phyloP scores from a whole-genome alignment of 2,797 vertebrate species.

The Xenopus petersii region DNA sequence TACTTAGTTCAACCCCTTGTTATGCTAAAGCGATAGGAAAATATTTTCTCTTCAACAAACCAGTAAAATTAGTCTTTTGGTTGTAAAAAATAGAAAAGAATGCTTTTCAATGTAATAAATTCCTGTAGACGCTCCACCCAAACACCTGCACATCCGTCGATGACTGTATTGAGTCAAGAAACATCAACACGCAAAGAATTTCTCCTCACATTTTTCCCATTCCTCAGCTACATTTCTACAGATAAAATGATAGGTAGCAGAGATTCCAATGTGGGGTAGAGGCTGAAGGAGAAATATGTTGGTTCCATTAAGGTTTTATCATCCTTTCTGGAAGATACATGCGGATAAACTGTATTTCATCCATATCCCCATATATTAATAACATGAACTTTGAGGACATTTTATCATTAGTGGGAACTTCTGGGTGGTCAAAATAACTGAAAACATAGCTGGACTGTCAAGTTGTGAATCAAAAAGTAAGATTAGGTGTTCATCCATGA shows the following conservation, averaged over 20 bases:
- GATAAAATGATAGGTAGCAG: conserved; percentile 31
- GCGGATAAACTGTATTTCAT: conserved; percentile 2
- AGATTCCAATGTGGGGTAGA: conserved; percentile 23
- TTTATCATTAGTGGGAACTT: too few species aligned
- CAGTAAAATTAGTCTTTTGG: conserved; percentile 16
- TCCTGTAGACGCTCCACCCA: conserved; percentile 21
- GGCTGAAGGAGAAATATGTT: conserved; percentile 5
- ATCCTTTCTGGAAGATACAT: background rate
- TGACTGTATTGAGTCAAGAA: background rate
- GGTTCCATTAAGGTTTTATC: conserved; percentile 15
- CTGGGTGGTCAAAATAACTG: too few species aligned
- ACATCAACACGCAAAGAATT: conserved; percentile 1
- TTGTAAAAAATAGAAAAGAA: conserved; percentile 5
- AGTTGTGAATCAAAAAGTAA: too few species aligned
- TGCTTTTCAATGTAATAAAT: conserved; percentile 19
- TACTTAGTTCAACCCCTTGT: too few species aligned
- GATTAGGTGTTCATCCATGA: too few species aligned
- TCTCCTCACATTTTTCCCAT: background rate
- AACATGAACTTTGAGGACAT: too few species aligned
- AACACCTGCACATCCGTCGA: background rate
- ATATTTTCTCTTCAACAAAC: background rate
- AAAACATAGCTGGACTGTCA: too few species aligned
- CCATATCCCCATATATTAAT: too few species aligned
- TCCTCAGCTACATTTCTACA: conserved; percentile 13
- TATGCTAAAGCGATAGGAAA: background rate